phyloP scores from a whole-genome alignment of 1,140 invertebrate genomes.

The Drosophila obscura region DNA sequence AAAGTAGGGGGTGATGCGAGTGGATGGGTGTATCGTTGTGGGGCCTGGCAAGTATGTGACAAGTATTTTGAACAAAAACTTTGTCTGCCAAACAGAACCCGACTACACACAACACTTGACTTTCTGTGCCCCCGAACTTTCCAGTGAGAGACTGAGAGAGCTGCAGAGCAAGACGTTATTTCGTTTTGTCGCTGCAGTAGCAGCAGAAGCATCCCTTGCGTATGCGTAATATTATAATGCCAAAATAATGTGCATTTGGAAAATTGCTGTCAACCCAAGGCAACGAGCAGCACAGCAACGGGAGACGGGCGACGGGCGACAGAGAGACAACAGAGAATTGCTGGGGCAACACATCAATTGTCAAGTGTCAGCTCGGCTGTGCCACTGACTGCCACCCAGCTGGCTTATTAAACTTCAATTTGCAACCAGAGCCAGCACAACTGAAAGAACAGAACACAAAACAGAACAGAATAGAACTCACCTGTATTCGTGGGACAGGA shows the following conservation, averaged over 20 bases:
- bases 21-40: conserved; percentile 32
- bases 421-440: background rate
- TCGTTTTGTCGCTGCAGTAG: background rate
- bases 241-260: conserved; percentile 67
- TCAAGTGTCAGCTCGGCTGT: conserved; percentile 42
- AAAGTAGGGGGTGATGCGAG: background rate
- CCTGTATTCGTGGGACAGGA: conserved; percentile 96
- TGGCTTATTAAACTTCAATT: conserved; percentile 58
- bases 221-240: conserved; percentile 73
- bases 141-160: background rate
- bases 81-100: conserved; percentile 57
- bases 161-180: conserved; percentile 1
- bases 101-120: conserved; percentile 53
- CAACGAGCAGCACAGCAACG: background rate
- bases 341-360: conserved; percentile 45
- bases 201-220: conserved; percentile 32
- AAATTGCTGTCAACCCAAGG: conserved; percentile 29
- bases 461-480: conserved; percentile 66
- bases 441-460: too few relatives aligned
- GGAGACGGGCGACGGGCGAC: background rate
- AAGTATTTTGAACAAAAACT: conserved; percentile 79
- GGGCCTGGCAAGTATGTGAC: conserved; percentile 75
- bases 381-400: conserved; percentile 15
- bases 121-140: conserved; percentile 43
- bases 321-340: conserved; percentile 15